Evolutionary conservation across 2,888 invertebrate genomes (phyloP).

Genomic region (Selenia dentaria): DNA sequence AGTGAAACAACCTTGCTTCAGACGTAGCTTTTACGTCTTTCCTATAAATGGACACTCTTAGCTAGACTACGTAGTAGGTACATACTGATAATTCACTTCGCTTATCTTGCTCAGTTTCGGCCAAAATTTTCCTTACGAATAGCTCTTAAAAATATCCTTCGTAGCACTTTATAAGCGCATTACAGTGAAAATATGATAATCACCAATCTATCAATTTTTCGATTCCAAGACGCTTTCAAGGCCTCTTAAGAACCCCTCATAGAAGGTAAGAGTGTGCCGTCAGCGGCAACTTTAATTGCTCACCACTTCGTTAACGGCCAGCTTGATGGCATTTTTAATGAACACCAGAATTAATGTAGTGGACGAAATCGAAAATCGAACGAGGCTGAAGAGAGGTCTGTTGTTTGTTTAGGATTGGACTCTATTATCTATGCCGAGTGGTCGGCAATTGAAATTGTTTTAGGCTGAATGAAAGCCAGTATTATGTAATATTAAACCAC

Average conservation of each 20-base stretch:
- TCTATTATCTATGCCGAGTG: conserved; percentile 48
- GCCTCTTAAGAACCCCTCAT: conserved; percentile 55
- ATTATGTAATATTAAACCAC: too few relatives aligned
- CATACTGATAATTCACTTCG: too few relatives aligned
- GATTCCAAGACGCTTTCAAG: conserved; percentile 68
- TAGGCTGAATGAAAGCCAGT: conserved; percentile 17
- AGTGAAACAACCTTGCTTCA: too few relatives aligned
- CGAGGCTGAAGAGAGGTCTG: conserved; percentile 53
- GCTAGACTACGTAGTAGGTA: too few relatives aligned
- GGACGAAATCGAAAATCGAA: conserved; percentile 80
- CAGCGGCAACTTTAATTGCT: conserved; percentile 83
- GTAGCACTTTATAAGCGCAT: conserved; percentile 1
- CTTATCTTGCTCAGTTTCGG: too few relatives aligned
- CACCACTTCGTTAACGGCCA: conserved; percentile 82
- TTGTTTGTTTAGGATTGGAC: conserved; percentile 79
- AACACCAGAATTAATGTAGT: conserved; percentile 84
- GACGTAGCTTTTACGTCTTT: too few relatives aligned
- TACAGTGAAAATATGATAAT: conserved; percentile 34
- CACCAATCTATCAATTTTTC: conserved; percentile 69
- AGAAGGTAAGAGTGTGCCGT: conserved; percentile 64
- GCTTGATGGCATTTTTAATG: conserved; percentile 84
- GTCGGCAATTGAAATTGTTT: conserved; percentile 36
- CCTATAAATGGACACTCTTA: too few relatives aligned
- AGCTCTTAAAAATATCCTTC: not conserved
- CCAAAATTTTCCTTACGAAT: too few relatives aligned